Base-by-base conservation (phyloP, 2,113 vertebrate species). In the Toxostoma redivivum region DNA sequence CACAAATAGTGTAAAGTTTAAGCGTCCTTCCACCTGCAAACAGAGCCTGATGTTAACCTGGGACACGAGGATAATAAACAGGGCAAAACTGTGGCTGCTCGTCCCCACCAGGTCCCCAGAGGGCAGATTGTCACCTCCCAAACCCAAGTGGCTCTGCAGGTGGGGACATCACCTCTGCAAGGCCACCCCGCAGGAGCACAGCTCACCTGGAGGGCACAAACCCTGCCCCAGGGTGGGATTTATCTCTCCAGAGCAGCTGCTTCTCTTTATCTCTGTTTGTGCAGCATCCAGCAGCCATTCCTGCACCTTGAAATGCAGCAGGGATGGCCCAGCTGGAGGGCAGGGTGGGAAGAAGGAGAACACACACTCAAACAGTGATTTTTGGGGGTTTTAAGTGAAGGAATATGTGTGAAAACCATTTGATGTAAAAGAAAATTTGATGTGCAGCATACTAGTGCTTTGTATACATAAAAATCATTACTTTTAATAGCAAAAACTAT, bases 201-300 rank as follows among this genome's bases (percentile, higher is more conserved):
- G 3, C 72, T 79, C 79, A 82, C 74, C 78, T 35, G 58, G 45
- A 53, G 30, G 76, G 23, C 20, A 40, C 74, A 44, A 79, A 72
- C 19, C 70, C 91, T 25, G 19, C 66, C 38, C 2, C 5, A 40
- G 64, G 1, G 17, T 9, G 70, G 42, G 10, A 67, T 83, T 93
- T 76, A 35, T 67, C 81, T 87, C 65, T 42, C 28, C 9, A 8
- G 15, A 90, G 64, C 79, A 31, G n/a, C 9, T 20, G 79, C 28
- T 82, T 47, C n/a, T 42, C 53, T 56, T 90, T 88, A 86, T 88
- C 90, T 91, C n/a, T 88, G 45, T 90, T 93, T 95, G 53, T 7
- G 2, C 90, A 93, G 80, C 53, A 21, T 35, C 77, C 47, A 33
- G 56, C 22, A 15, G 5, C 22, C 47, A 20, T 28, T 79, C 53